phyloP scores from a whole-genome alignment of 2,888 invertebrate species.

The Petrophora chlorosata region DNA sequence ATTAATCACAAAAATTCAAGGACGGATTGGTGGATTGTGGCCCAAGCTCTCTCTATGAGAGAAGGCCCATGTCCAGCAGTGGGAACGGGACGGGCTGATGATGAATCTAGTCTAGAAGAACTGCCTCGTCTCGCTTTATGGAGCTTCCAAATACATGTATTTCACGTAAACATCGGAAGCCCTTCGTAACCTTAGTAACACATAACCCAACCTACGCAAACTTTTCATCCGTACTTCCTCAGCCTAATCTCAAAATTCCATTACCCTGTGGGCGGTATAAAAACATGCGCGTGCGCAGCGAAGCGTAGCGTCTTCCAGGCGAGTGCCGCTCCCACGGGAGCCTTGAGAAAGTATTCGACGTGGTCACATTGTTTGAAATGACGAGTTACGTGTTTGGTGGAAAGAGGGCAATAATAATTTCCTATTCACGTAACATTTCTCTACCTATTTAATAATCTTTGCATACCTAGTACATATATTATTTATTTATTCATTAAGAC shows the following conservation, averaged over 20 bases:
- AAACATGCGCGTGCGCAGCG: conserved; percentile 27
- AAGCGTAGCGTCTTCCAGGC: conserved; percentile 49
- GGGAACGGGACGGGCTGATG: too few species aligned
- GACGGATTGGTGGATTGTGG: too few species aligned
- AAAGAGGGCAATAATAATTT: too few species aligned
- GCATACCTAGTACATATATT: too few species aligned
- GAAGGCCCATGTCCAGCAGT: too few species aligned
- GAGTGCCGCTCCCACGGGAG: conserved; percentile 57
- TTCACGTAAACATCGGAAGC: not conserved
- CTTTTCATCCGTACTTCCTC: conserved; percentile 15
- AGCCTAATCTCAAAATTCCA: conserved; percentile 11
- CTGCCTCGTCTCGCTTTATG: not conserved
- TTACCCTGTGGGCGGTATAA: conserved; percentile 16
- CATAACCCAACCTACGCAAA: not conserved
- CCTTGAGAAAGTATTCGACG: not conserved
- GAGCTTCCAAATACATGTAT: not conserved
- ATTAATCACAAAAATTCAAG: too few species aligned
- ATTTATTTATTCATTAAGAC: too few species aligned
- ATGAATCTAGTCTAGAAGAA: too few species aligned
- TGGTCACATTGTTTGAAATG: not conserved
- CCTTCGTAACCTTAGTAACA: not conserved
- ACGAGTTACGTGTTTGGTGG: not conserved
- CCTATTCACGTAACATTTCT: too few species aligned
- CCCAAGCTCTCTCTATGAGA: too few species aligned
- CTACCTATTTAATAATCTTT: too few species aligned